Conservation (phyloP, 2,113 vertebrate genomes). For the Willisornis vidua region DNA sequence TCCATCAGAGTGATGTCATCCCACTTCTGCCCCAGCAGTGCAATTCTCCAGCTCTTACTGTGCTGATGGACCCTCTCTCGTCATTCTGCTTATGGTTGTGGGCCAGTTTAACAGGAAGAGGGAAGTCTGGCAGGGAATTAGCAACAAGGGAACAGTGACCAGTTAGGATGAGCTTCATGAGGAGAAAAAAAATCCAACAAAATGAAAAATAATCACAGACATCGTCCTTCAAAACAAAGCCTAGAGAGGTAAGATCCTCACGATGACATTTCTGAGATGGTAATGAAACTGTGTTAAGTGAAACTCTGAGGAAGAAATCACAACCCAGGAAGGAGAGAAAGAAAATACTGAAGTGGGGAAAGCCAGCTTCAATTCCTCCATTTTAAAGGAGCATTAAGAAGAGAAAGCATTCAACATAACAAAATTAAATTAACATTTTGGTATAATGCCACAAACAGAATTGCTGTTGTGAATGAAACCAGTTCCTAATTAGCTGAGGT, state of each 20-base stretch:
- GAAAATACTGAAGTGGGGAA: background rate
- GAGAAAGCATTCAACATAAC: background rate
- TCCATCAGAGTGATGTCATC: conserved; percentile 57
- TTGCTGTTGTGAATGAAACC: background rate
- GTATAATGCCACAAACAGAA: background rate
- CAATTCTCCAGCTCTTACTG: conserved; percentile 36
- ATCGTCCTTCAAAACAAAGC: background rate
- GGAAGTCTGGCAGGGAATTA: background rate
- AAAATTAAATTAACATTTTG: conserved; percentile 28
- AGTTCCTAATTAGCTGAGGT: conserved; percentile 29
- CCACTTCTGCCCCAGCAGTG: conserved; percentile 44
- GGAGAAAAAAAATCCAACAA: background rate
- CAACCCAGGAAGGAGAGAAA: background rate
- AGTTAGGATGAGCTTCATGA: background rate
- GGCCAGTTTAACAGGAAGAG: conserved; percentile 14
- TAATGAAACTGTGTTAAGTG: background rate
- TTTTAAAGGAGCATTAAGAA: background rate
- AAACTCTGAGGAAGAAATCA: background rate
- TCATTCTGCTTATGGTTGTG: background rate
- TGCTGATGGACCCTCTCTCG: conserved; percentile 26
- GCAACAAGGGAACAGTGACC: background rate
- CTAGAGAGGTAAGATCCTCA: background rate
- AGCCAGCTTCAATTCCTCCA: background rate
- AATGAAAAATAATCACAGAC: background rate
- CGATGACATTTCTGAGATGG: background rate